Percentiles rank a stretch among this genome's conserved stretches.
Evolutionary conservation across 2,113 vertebrate species (phyloP).

Genomic region (Planiliza haematocheilus): DNA sequence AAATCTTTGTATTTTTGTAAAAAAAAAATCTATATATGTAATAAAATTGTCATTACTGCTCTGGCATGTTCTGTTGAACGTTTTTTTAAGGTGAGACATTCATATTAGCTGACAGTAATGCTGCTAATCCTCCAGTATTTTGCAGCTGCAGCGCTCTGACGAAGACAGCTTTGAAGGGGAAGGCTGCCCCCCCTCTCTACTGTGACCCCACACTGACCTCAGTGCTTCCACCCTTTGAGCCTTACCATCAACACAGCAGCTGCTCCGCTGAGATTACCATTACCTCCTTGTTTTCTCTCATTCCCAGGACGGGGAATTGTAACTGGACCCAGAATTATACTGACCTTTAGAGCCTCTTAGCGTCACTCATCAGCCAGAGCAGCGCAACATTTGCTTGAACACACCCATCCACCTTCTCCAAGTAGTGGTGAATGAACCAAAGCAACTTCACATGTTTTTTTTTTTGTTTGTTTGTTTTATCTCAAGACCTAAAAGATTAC

Average conservation of each 20-base stretch:
- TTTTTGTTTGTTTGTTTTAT: not conserved
- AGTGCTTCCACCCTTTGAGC: slow-evolving; percentile 22
- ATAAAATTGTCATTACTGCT: slow-evolving; percentile 59
- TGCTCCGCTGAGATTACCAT: slow-evolving; percentile 25
- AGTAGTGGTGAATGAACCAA: not conserved
- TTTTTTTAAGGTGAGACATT: slow-evolving; percentile 5
- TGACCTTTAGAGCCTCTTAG: slow-evolving; percentile 22
- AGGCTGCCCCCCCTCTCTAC: not conserved
- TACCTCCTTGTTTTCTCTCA: slow-evolving; percentile 7
- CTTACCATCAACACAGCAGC: slow-evolving; percentile 67
- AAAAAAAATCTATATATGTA: slow-evolving; percentile 48
- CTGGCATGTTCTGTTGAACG: slow-evolving; percentile 26
- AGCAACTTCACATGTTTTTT: not conserved
- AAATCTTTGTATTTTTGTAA: slow-evolving; percentile 84
- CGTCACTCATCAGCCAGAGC: slow-evolving; percentile 29
- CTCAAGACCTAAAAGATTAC: slow-evolving; percentile 17
- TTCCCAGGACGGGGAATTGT: slow-evolving; percentile 34
- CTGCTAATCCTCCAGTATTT: slow-evolving; percentile 45
- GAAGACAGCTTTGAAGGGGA: not conserved
- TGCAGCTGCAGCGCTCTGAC: not conserved
- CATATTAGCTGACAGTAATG: slow-evolving; percentile 11
- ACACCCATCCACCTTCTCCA: not conserved
- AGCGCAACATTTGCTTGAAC: too few species aligned
- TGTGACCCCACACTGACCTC: slow-evolving; percentile 44
- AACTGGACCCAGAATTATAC: slow-evolving; percentile 39